Conservation (phyloP, 2,797 vertebrate species). For the Fundulus diaphanus region DNA sequence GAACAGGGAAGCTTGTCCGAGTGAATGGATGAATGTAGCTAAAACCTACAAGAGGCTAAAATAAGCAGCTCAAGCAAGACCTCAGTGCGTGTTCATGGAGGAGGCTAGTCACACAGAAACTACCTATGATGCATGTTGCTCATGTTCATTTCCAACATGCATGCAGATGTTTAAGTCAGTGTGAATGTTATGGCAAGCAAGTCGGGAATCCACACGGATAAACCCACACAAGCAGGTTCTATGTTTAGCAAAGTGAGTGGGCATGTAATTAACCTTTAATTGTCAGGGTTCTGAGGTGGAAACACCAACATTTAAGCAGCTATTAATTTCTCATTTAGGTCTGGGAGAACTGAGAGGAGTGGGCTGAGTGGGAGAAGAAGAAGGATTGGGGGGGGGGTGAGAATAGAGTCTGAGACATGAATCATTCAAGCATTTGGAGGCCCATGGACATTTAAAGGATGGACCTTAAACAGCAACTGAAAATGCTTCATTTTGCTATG, state of each 20-base stretch:
- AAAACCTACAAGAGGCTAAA: not conserved
- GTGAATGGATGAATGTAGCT: too few relatives aligned
- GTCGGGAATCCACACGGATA: not conserved
- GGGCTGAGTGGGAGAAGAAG: not conserved
- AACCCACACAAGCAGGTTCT: constrained; percentile 14
- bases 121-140: too few relatives aligned
- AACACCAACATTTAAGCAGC: constrained; percentile 50
- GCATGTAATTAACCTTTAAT: constrained; percentile 54
- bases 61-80: not conserved
- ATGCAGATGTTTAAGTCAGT: not conserved
- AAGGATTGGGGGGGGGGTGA: too few relatives aligned
- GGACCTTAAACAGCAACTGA: not conserved
- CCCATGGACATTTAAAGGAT: not conserved
- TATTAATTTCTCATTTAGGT: constrained; percentile 61
- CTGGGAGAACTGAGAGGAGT: not conserved
- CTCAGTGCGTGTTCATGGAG: too few relatives aligned
- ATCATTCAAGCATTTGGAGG: constrained; percentile 6
- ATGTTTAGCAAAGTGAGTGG: constrained; percentile 51
- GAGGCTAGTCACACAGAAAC: not conserved
- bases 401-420: constrained; percentile 6
- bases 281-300: constrained; percentile 35
- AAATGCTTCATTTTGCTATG: not conserved
- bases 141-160: not conserved
- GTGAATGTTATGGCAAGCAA: not conserved
- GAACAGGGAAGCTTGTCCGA: too few relatives aligned